These are phyloP conservation scores for Halyomorpha halys DNA, from an alignment of 1,140 invertebrate species.

Conservation along the genomic window DNA sequence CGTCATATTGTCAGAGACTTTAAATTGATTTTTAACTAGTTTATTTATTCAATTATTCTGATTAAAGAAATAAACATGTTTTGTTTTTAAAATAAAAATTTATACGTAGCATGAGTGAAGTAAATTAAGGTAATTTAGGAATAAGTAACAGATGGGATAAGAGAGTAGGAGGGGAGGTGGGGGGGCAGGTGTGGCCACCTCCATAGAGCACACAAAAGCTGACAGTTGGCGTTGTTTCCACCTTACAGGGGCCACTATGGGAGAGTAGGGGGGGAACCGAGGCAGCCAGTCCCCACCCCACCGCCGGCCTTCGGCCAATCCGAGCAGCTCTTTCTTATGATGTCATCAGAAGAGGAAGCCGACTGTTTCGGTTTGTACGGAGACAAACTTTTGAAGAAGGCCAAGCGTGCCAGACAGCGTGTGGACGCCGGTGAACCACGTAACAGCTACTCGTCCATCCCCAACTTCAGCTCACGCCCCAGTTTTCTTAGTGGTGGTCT, in stretches of 20 bases:
- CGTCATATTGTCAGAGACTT: too few relatives aligned
- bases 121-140: conserved; percentile 6
- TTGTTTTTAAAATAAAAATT: too few relatives aligned
- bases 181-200: conserved; percentile 26
- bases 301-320: conserved; percentile 47
- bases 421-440: conserved; percentile 87
- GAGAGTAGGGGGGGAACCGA: conserved; percentile 30
- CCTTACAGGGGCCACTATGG: conserved; percentile 32
- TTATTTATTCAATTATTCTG: too few relatives aligned
- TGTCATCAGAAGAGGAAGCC: conserved; percentile 90
- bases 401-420: conserved; percentile 82
- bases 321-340: conserved; percentile 63
- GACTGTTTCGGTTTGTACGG: conserved; percentile 80
- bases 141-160: conserved; percentile 13
- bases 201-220: conserved; percentile 31
- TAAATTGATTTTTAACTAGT: too few relatives aligned
- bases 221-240: conserved; percentile 32
- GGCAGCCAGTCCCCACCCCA: conserved; percentile 24
- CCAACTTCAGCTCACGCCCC: conserved; percentile 72
- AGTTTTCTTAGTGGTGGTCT: conserved; percentile 70
- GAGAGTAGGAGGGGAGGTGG: conserved; percentile 6
- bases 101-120: too few relatives aligned
- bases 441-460: conserved; percentile 81
- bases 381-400: conserved; percentile 80
- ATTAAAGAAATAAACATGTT: too few relatives aligned